phyloP scores from a whole-genome alignment of 2,113 vertebrate genomes.

The Casuarius casuarius region DNA sequence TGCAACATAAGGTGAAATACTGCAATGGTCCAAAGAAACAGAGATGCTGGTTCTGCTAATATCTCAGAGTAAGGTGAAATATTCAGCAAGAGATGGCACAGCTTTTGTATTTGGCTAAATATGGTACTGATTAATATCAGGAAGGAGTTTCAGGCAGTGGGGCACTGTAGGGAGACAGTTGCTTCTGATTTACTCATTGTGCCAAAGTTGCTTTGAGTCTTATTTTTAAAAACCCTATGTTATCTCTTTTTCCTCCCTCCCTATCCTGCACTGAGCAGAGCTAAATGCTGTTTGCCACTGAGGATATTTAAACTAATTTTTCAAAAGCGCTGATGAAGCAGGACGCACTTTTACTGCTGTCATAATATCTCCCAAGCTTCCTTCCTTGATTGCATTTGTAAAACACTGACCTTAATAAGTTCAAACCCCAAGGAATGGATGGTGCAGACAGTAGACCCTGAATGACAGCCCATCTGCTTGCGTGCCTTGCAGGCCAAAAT shows the following conservation, averaged over 20 bases:
- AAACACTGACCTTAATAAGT: background rate
- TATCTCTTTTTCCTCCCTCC: conserved; percentile 13
- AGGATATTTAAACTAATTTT: conserved; percentile 51
- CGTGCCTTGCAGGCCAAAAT: background rate
- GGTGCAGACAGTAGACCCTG: background rate
- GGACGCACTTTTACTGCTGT: conserved; percentile 28
- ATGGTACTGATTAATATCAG: conserved; percentile 34
- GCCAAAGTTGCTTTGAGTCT: conserved; percentile 27
- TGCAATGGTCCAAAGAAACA: background rate
- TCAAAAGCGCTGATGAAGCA: conserved; percentile 62
- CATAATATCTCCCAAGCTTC: conserved; percentile 2
- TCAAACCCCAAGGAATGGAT: background rate
- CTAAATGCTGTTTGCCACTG: conserved; percentile 28
- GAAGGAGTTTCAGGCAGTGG: background rate
- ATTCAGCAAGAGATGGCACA: background rate
- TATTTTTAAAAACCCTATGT: conserved; percentile 53
- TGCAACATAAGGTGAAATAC: background rate
- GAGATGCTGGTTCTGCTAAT: background rate
- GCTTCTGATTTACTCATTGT: conserved; percentile 37
- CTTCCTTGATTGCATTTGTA: conserved; percentile 2
- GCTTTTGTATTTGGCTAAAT: background rate
- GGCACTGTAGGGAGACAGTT: background rate
- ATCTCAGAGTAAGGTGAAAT: background rate
- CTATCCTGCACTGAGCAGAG: background rate
- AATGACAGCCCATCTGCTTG: conserved; percentile 48